Evolutionary conservation across 1,140 invertebrate genomes (phyloP).

Genomic region (Drosophila ironensis): DNA sequence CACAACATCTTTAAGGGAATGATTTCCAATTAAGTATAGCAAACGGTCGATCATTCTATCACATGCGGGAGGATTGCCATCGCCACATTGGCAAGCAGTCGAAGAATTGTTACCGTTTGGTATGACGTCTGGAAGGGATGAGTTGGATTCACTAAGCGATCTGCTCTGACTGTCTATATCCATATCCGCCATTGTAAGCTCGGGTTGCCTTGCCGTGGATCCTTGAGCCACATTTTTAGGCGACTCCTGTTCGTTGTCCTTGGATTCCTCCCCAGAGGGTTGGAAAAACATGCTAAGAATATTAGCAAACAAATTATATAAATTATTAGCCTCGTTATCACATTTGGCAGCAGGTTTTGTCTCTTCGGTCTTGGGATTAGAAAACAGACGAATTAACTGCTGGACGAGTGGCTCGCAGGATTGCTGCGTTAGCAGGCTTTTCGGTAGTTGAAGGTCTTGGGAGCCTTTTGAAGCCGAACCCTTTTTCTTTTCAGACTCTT

Average conservation of each 20-base stretch:
- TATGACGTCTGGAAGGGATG: background rate
- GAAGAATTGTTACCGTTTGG: background rate
- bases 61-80: slow-evolving; percentile 1
- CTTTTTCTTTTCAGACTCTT: too few species aligned
- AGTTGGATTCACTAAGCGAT: background rate
- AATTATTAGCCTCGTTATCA: background rate
- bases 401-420: slow-evolving; percentile 3
- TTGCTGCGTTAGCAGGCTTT: slow-evolving; percentile 1
- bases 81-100: slow-evolving; percentile 14
- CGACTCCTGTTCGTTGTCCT: background rate
- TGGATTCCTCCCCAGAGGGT: background rate
- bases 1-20: slow-evolving; percentile 9
- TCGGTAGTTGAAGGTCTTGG: too few species aligned
- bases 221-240: background rate
- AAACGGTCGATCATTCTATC: slow-evolving; percentile 17
- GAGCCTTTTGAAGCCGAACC: too few species aligned
- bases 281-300: background rate
- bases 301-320: slow-evolving; percentile 2
- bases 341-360: background rate
- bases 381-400: background rate
- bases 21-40: slow-evolving; percentile 2
- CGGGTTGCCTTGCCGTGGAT: background rate
- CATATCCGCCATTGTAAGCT: background rate
- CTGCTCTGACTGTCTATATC: background rate
- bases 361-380: background rate